Evolutionary conservation across 2,888 invertebrate species (phyloP), one percentile per base, ranked within the genome.

Genomic region (Melinaea menophilus): DNA sequence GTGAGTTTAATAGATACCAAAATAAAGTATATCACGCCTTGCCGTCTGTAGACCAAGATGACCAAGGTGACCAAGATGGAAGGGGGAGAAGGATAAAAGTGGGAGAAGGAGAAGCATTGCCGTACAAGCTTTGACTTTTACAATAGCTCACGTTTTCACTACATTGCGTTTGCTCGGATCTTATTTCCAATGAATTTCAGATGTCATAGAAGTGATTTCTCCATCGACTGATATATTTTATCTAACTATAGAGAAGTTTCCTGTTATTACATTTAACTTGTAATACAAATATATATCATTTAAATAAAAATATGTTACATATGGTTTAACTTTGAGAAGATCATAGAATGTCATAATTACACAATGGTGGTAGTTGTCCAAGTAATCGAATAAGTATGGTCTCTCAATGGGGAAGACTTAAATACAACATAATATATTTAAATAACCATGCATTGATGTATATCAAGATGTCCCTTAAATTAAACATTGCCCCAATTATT

Each of bases 131-230:
- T 77, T 76, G 75, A 72, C 71, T 75, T 72, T 71, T 71, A 83
- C 80, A 84, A 84, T 79, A 78, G 80, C 79, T 77, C 81, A 82
- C 85, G 84, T 82, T 85, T 82, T 77, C 84, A 79, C 77, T 81
- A 83, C 82, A 82, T 80, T 81, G 82, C 83, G 76, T 82, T 81
- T 79, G 75, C 76, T 73, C 65, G 74, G 76, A 79, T 81, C 79
- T 79, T 79, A 79, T 82, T 82, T 76, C 77, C 78, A 81, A 83
- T 84, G 81, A 82, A 83, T 81, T 84, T 80, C 77, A 76, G 79
- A 75, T 74, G 74, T 70, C 70, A 71, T 71, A 72, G 72, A 76
- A 79, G 80, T 81, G 68, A 73, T 67, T 72, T 64, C 64, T 65
- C 57, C 65, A 61, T 59, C 59, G 59, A 54, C 58, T 60, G 31